phyloP scores from a whole-genome alignment of 2,797 vertebrate species.

The Falco novaeseelandiae region DNA sequence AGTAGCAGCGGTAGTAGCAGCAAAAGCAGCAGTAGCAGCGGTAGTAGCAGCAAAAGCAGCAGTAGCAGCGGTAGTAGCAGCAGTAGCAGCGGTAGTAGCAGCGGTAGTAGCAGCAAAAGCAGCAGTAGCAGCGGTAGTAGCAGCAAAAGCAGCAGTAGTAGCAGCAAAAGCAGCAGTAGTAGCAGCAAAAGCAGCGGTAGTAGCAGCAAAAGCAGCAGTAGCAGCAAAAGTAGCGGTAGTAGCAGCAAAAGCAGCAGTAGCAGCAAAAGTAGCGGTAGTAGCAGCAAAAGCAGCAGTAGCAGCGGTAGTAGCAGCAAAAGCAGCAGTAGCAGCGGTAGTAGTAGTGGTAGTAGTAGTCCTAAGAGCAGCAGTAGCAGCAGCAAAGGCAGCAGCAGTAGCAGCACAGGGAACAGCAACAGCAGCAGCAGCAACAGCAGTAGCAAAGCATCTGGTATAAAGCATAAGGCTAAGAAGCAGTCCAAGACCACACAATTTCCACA shows the following conservation, averaged over 20 bases:
- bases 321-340: fast-evolving
- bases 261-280: fast-evolving
- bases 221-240: fast-evolving
- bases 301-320: fast-evolving
- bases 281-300: fast-evolving
- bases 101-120: fast-evolving
- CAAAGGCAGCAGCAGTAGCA: fast-evolving
- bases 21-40: fast-evolving
- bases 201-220: fast-evolving
- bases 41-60: fast-evolving
- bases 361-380: fast-evolving
- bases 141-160: fast-evolving
- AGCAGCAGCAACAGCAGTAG: background rate
- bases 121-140: fast-evolving
- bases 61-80: fast-evolving
- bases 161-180: fast-evolving
- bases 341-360: fast-evolving
- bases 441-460: background rate
- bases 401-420: background rate
- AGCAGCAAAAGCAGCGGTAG: background rate
- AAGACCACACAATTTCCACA: background rate
- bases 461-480: conserved; percentile 2
- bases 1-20: fast-evolving
- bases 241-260: fast-evolving
- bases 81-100: fast-evolving